Evolutionary conservation across 2,797 vertebrate species (phyloP).

Genomic region (Crocidura indochinensis): DNA sequence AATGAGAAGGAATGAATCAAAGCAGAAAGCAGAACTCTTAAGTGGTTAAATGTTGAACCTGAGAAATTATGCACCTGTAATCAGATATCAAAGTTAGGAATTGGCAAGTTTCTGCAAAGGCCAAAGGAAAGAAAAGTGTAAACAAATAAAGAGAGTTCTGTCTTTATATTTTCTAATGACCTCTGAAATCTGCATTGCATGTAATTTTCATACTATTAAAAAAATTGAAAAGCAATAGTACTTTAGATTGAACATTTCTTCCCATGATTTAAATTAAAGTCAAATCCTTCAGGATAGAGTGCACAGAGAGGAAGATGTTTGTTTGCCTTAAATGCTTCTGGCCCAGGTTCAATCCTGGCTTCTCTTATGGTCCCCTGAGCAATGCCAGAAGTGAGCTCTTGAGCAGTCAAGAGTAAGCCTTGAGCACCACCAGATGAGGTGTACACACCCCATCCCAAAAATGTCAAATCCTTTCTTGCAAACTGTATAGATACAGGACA

Average conservation of each 20-base stretch:
- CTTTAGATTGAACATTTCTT: no score
- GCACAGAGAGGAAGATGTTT: no score
- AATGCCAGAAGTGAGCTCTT: no score
- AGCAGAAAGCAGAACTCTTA: constrained; percentile 1
- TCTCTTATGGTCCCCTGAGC: no score
- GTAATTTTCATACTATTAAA: not conserved
- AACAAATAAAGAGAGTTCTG: not conserved
- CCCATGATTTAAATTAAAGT: no score
- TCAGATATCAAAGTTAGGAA: no score
- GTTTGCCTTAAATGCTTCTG: no score
- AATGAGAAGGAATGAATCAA: not conserved
- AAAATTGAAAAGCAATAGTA: no score
- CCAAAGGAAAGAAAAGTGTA: not conserved
- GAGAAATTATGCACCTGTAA: not conserved
- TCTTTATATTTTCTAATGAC: not conserved
- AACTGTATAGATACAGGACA: not conserved
- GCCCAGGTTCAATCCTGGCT: no score
- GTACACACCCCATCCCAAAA: not conserved
- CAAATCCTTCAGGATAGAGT: no score
- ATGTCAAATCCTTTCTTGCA: constrained; percentile 31
- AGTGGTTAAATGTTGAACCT: not conserved
- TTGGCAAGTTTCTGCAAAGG: not conserved
- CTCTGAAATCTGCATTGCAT: not conserved
- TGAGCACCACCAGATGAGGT: not conserved
- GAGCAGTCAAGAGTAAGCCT: no score